These are phyloP conservation scores for Sapajus apella DNA, from an alignment of 2,113 vertebrate species.

Conservation along the genomic window DNA sequence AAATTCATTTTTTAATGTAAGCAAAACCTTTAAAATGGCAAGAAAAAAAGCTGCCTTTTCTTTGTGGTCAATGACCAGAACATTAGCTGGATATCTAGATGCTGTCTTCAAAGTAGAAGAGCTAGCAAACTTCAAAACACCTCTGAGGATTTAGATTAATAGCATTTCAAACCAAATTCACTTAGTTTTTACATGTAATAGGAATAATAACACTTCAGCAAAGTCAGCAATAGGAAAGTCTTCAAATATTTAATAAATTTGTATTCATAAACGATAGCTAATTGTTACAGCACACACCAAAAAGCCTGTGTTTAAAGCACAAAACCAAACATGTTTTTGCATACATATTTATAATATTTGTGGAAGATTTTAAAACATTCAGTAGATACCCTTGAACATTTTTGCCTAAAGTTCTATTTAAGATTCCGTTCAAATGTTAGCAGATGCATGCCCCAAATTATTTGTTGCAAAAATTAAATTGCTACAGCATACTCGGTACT, in stretches of 20 bases:
- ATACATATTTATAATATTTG: not conserved
- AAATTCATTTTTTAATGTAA: conserved; percentile 6
- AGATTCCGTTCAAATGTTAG: not conserved
- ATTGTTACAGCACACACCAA: not conserved
- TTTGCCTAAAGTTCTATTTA: conserved; percentile 4
- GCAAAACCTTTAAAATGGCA: conserved; percentile 33
- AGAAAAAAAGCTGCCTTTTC: not conserved
- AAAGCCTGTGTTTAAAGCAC: not conserved
- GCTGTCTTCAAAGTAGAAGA: not conserved
- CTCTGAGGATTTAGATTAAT: not conserved
- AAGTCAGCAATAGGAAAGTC: not conserved
- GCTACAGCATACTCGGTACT: not conserved
- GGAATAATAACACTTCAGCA: not conserved
- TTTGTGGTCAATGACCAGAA: not conserved
- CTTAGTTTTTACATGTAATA: not conserved
- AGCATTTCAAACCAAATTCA: not conserved
- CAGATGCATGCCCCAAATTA: not conserved
- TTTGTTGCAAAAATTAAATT: conserved; percentile 10
- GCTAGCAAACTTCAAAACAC: not conserved
- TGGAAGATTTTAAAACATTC: not conserved
- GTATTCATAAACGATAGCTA: not conserved
- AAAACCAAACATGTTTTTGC: not conserved
- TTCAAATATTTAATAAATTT: conserved; percentile 27
- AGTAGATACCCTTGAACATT: not conserved
- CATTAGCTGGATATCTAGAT: not conserved